These are phyloP conservation scores for Cylas formicarius DNA, from an alignment of 1,140 invertebrate species.

Conservation along the genomic window DNA sequence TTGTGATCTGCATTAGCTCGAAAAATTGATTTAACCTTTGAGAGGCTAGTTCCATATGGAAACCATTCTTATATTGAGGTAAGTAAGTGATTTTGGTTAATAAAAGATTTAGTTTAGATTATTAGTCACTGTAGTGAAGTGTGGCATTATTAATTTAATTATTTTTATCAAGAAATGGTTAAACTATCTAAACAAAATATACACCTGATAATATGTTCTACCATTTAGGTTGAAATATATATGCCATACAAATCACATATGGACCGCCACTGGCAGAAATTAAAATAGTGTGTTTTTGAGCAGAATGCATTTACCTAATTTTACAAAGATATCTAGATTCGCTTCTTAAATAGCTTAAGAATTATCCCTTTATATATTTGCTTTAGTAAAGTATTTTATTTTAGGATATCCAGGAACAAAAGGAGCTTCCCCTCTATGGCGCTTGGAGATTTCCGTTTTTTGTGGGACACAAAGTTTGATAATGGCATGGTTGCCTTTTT, in stretches of 20 bases:
- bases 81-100: too few species aligned
- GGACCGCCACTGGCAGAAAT: too few species aligned
- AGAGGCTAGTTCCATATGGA: conserved; percentile 88
- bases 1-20: conserved; percentile 82
- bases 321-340: neutral
- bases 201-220: too few species aligned
- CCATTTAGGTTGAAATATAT: too few species aligned
- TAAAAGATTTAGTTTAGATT: neutral
- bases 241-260: too few species aligned
- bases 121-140: too few species aligned
- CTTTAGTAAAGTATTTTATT: conserved; percentile 10
- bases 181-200: too few species aligned
- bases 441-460: conserved; percentile 87
- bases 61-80: conserved; percentile 95
- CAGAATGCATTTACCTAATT: neutral
- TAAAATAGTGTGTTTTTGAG: neutral
- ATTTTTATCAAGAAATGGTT: too few species aligned
- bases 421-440: conserved; percentile 85
- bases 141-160: too few species aligned
- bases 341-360: neutral
- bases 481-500: conserved; percentile 95
- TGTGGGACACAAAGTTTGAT: conserved; percentile 98
- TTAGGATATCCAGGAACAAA: conserved; percentile 69
- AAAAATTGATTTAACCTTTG: conserved; percentile 87
- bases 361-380: conserved; percentile 6